Base-by-base conservation (phyloP, 1,140 invertebrate species). In the Anastrepha ludens region DNA sequence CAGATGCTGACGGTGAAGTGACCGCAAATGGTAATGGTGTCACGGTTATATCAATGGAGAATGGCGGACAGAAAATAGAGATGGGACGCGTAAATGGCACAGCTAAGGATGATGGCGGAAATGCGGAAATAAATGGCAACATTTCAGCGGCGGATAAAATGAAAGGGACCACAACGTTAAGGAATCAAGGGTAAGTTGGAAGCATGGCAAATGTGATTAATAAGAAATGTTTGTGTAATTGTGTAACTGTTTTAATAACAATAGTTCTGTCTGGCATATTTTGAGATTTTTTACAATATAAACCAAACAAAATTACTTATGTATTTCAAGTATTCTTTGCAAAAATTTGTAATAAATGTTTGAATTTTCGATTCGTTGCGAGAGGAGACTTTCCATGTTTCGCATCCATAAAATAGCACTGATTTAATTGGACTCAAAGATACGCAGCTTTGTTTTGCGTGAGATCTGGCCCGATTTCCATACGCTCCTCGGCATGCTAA, bases 101-200 rank as follows among this genome's bases (percentile, higher is more conserved):
- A 47, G 87, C 17, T 39, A 62, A 59, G 20, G 74, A 58, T 41
- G 81, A 74, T 78, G 70, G 50, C n/a, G 65, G 64, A 44, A 78
- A 50, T 86, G 65, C 29, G 74, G 91, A 93, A 89, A 93, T 93
- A 81, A 93, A 93, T 87, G 92, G 92, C 58, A 93, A 93, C 86
- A 87, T 92, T 78, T 86, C 90, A 13, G 60, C 60, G 64, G 78
- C 81, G 47, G 60, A 88, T 15, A 88, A 88, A 59, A 74, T 91
- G 74, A 89, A 90, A 88, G 62, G 88, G 13, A 29, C 29, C 29
- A 59, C 88, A 41, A 59, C 89, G 13, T 89, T 65, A 1, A 87
- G 89, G 65, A 90, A 88, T 88, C 92, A 93, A 65, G 92, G 93
- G 92, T 93, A 89, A 89, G 92, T 89, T 0, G 39, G 39, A 60